A percentile compares a stretch with the other conserved stretches of the same genome.
Evolutionary conservation across 1,140 invertebrate genomes (phyloP).

Genomic region (Maconellicoccus hirsutus): DNA sequence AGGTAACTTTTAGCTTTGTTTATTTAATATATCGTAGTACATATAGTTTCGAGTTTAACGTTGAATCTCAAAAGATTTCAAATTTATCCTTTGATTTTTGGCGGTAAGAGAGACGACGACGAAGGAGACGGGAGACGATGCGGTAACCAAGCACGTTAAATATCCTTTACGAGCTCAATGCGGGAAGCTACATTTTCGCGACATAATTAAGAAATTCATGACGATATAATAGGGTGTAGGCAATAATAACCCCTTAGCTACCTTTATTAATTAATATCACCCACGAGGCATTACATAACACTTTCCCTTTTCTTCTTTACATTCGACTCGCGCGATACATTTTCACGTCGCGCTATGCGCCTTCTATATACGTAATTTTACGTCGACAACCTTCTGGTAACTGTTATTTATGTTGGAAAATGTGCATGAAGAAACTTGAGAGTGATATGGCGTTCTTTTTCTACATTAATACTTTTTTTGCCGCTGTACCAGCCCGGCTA

Average conservation of each 20-base stretch:
- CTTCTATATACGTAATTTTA: background rate
- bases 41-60: background rate
- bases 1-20: background rate
- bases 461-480: background rate
- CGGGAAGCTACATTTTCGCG: background rate
- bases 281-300: slow-evolving; percentile 12
- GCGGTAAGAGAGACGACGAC: background rate
- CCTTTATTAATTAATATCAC: slow-evolving; percentile 22
- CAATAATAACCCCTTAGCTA: slow-evolving; percentile 21
- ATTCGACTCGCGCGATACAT: background rate
- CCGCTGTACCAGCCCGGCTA: background rate
- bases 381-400: background rate
- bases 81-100: slow-evolving; percentile 1
- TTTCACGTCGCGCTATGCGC: background rate
- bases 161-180: background rate
- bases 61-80: background rate
- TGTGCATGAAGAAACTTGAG: background rate
- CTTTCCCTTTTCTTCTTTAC: background rate
- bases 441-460: background rate
- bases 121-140: background rate
- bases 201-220: slow-evolving; percentile 22
- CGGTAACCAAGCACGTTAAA: background rate
- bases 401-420: background rate
- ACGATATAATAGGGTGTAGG: slow-evolving; percentile 20
- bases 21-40: background rate